Evolutionary conservation across 2,797 vertebrate species (phyloP), one percentile per base, ranked within the genome.

Genomic region (Siniperca undulata): DNA sequence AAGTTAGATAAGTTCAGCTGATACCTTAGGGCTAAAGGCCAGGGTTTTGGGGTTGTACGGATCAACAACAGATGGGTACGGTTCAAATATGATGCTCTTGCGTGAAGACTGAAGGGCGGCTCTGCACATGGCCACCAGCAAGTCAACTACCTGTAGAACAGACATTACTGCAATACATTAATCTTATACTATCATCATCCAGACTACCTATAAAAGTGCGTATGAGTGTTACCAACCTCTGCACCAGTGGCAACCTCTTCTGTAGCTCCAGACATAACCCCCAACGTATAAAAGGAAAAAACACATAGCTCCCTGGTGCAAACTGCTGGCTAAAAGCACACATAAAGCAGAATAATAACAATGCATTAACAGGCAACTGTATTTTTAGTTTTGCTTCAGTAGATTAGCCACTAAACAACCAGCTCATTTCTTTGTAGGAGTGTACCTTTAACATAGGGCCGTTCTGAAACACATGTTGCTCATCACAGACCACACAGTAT

Each of bases 381-480:
- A 14, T 65, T 68, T 36, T 62, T 20, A 22, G 17, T 65, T 69
- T 70, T 19, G 7, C n/a, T 40, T 30, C 30, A 72, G 44, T 19
- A 30, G 8, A 56, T 59, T 7, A 64, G 44, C 20, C 36, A 48
- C 22, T 40, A 12, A 50, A 72, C 22, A 5, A 13, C 7, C 2
- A 52, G 7, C 5, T 53, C 0, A 24, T 73, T 44, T 60, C 4
- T 52, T 62, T 46, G 27, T 7, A 16, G 42, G 3, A 19, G n/a
- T 38, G 22, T 92, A 99, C 98, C 97, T 99, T 99, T 52, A 99
- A 96, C 97, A 98, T 97, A 36, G 97, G 98, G 70, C 97, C 96
- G 0, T 98, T 99, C 95, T 99, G 98, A 95, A 99, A 98, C 92
- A 99, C 96, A 38, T 99, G 98, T 82, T 97, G 97, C 88, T 99